phyloP scores from a whole-genome alignment of 2,888 invertebrate species.

The Agrilus mali region DNA sequence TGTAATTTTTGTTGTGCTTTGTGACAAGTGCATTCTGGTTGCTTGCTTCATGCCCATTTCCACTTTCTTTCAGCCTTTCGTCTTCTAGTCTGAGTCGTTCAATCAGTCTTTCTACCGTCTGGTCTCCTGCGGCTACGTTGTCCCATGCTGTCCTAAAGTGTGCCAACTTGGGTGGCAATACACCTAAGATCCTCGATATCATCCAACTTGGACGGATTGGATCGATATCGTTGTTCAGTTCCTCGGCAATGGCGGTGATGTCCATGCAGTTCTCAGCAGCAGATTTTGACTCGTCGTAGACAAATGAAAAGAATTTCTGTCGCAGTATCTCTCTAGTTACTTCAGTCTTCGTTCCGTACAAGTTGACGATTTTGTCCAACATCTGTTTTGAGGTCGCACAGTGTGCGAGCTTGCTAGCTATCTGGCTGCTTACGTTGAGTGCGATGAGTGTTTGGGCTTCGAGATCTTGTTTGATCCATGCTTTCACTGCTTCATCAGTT shows the following conservation, averaged over 20 bases:
- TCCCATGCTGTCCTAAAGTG: too few relatives aligned
- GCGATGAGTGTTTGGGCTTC: conserved; percentile 18
- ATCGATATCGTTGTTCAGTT: too few relatives aligned
- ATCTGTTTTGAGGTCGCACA: conserved; percentile 14
- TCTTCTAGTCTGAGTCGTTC: conserved; percentile 8
- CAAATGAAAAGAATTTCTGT: too few relatives aligned
- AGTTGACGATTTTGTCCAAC: conserved; percentile 14
- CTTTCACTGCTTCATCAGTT: conserved; percentile 6
- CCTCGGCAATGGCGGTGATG: too few relatives aligned
- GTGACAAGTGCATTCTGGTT: not conserved
- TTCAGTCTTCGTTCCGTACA: too few relatives aligned
- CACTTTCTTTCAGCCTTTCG: conserved; percentile 5
- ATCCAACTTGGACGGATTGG: too few relatives aligned
- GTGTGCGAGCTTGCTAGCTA: conserved; percentile 16
- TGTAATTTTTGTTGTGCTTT: not conserved
- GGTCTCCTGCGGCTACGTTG: not conserved
- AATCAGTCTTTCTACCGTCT: conserved; percentile 3
- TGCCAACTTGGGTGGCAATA: not conserved
- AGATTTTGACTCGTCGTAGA: too few relatives aligned
- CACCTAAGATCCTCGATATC: too few relatives aligned
- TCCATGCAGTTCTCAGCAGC: too few relatives aligned
- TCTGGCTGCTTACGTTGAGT: conserved; percentile 15
- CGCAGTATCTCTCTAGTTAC: too few relatives aligned
- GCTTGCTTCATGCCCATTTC: not conserved
- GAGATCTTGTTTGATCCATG: conserved; percentile 16